Evolutionary conservation across 2,888 invertebrate genomes (phyloP), one percentile per base, ranked within the genome.

Genomic region (Eristalis pertinax): DNA sequence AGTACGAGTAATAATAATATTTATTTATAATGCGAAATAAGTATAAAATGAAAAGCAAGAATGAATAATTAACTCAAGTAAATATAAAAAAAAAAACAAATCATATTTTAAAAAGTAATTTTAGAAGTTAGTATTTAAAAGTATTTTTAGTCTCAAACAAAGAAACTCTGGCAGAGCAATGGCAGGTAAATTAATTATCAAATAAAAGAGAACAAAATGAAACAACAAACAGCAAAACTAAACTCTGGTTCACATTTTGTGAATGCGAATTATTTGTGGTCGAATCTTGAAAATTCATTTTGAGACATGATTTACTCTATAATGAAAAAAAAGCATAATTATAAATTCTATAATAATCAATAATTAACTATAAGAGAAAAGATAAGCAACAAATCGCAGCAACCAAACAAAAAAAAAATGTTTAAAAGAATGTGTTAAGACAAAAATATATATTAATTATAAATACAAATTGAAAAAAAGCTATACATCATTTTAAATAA

Each of bases 91-190:
- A 74, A 74, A 56, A 15, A 56, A 67, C 26, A 76, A 62, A 78
- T 50, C 56, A 70, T 56, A 79, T 79, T 84, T 79, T 60, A 73
- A 74, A 32, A 79, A 41, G 65, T 74, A 84, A 79, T 74, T 79
- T 74, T 79, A 77, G 72, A 82, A 76, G 50, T 63, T 83, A 73
- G 68, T 67, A 72, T 70, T 82, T 70, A 76, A 76, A 82, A 26
- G 58, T 70, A 69, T 76, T 82, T 70, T 86, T 78, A 78, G 83
- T 84, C 76, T 80, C 75, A 84, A 84, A 84, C 72, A 84, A 87
- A 87, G 38, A 79, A 79, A 84, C 68, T 79, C 62, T 79, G 76
- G 68, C 74, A 67, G 67, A 79, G 72, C 62, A 84, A 75, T 87
- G 72, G 62, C 62, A 69, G 79, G 75, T 84, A 67, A 87, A 69